Conservation (phyloP, 2,797 vertebrate genomes). For the Eurystomus glaucurus region DNA sequence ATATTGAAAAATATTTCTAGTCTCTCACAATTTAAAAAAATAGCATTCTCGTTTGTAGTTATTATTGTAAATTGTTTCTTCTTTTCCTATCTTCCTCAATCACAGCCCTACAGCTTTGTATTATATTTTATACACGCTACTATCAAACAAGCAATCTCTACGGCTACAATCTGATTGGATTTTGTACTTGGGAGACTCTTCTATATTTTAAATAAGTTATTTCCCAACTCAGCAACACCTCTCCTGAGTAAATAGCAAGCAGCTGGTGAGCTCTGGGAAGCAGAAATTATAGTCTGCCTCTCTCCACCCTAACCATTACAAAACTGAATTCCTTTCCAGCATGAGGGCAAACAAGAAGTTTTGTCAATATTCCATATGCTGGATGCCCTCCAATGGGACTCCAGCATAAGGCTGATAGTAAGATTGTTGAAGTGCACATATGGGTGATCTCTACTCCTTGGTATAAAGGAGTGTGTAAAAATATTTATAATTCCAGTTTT, state of each 20-base stretch:
- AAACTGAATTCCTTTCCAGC: slow-evolving; percentile 24
- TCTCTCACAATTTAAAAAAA: neutral
- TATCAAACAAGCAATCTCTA: neutral
- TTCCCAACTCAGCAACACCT: neutral
- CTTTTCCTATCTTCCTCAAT: neutral
- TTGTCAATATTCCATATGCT: neutral
- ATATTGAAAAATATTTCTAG: slow-evolving; percentile 16
- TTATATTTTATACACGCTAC: neutral
- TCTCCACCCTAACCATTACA: neutral
- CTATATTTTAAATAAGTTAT: slow-evolving; percentile 19
- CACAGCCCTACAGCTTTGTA: neutral
- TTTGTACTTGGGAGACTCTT: neutral
- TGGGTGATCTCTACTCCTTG: neutral
- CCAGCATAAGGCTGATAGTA: neutral
- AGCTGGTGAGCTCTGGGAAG: slow-evolving; percentile 15
- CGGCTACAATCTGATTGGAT: neutral
- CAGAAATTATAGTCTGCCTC: neutral
- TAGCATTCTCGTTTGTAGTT: slow-evolving; percentile 6
- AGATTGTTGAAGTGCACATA: neutral
- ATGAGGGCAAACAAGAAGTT: neutral
- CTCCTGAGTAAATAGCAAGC: slow-evolving; percentile 7
- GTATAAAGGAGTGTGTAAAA: neutral
- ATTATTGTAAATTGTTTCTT: slow-evolving; percentile 36
- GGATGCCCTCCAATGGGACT: neutral
- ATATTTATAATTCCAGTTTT: neutral